These are phyloP conservation scores for Amphiura filiformis DNA, from an alignment of 35 echinoderm and acorn worm species.

Conservation along the genomic window DNA sequence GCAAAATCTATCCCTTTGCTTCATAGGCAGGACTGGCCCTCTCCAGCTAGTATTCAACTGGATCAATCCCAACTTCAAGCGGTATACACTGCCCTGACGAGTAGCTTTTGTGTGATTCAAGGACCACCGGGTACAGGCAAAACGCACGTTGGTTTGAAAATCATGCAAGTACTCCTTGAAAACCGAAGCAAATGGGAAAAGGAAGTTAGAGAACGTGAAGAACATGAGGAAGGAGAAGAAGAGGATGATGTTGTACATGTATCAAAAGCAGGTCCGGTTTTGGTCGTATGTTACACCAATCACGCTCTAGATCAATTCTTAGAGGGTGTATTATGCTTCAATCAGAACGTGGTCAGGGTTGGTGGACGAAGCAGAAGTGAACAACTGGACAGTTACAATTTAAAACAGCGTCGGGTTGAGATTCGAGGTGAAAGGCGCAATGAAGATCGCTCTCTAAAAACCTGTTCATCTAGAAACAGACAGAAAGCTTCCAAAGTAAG, in stretches of 20 bases:
- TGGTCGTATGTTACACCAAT: conserved; percentile 93
- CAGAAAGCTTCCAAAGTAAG: too few species aligned
- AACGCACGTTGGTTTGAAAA: conserved; percentile 27
- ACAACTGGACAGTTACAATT: conserved; percentile 15
- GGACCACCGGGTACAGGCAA: conserved; percentile 87
- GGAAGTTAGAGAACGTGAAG: neutral
- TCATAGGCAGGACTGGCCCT: conserved; percentile 15
- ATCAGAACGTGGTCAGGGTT: conserved; percentile 59
- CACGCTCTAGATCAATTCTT: conserved; percentile 91
- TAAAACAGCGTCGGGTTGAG: neutral
- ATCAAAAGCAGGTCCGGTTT: conserved; percentile 32
- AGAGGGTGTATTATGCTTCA: conserved; percentile 57
- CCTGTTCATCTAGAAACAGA: too few species aligned
- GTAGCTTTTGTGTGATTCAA: conserved; percentile 47
- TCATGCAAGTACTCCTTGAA: neutral
- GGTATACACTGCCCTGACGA: conserved; percentile 40
- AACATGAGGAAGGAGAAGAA: neutral
- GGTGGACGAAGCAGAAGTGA: conserved; percentile 68
- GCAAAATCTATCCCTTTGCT: neutral
- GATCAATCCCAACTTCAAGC: conserved; percentile 50
- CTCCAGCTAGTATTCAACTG: neutral
- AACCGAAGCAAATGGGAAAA: neutral
- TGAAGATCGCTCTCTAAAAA: too few species aligned
- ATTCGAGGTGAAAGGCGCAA: neutral
- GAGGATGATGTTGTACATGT: neutral